Conservation (phyloP, 2,113 vertebrate species). For the Rhinoptilus africanus region DNA sequence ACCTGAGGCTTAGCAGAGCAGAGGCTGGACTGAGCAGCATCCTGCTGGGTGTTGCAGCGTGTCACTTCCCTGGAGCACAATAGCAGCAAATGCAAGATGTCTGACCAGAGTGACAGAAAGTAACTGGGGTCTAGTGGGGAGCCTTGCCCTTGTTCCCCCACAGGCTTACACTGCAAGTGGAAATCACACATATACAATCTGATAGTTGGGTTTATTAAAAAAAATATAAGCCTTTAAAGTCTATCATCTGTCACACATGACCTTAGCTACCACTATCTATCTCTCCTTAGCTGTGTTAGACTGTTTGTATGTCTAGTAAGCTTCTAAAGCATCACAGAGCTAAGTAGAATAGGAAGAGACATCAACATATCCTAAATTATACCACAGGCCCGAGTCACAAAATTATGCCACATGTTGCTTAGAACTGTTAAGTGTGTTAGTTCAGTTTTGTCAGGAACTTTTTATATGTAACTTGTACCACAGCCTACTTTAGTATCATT, state of each 20-base stretch:
- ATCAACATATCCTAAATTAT: not conserved
- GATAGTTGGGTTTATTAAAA: not conserved
- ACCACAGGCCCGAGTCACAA: not conserved
- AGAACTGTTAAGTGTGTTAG: not conserved
- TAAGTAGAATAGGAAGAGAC: not conserved
- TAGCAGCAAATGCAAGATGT: not conserved
- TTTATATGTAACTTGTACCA: not conserved
- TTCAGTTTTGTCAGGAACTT: not conserved
- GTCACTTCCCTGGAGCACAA: not conserved
- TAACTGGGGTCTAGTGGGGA: fast-evolving
- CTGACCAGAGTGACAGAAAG: not conserved
- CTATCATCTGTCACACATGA: not conserved
- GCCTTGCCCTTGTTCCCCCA: not conserved
- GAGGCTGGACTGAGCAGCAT: not conserved
- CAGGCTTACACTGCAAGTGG: not conserved
- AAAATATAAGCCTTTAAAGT: not conserved
- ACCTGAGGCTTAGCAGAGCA: not conserved
- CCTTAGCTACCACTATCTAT: not conserved
- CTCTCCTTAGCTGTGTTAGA: not conserved
- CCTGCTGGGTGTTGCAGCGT: fast-evolving
- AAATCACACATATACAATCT: not conserved
- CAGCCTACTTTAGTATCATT: not conserved
- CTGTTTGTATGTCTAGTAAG: not conserved
- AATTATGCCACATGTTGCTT: not conserved
- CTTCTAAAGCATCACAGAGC: not conserved